Percentiles rank a stretch among this genome's conserved stretches.
Conservation (phyloP, 2,888 invertebrate species). For the Tuberolachnus salignus region DNA sequence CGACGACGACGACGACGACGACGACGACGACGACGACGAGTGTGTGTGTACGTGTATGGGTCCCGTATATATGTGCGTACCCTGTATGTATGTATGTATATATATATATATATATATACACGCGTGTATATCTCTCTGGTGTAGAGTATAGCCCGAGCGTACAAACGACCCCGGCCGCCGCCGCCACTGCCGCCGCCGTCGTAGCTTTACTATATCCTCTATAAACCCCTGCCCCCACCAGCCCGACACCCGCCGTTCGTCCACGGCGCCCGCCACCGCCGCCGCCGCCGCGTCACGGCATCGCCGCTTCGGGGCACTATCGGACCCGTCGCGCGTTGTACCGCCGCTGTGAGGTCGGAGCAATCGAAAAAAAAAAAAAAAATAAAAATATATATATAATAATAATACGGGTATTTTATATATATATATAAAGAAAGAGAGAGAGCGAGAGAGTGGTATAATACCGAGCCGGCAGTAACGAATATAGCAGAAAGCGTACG, state of each 20-base stretch:
- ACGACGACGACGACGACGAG: background rate
- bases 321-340: conserved; percentile 40
- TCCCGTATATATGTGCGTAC: conserved; percentile 38
- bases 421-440: conserved; percentile 41
- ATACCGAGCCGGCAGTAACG: background rate
- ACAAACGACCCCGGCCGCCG: conserved; percentile 58
- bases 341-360: conserved; percentile 23
- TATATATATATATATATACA: background rate
- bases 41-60: conserved; percentile 1
- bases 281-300: background rate
- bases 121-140: background rate
- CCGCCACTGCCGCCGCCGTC: conserved; percentile 59
- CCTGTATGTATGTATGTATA: background rate
- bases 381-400: conserved; percentile 21
- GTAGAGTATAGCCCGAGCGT: conserved; percentile 47
- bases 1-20: too few species aligned
- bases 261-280: background rate
- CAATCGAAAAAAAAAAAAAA: conserved; percentile 30
- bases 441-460: conserved; percentile 19
- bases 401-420: conserved; percentile 2
- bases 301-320: conserved; percentile 32
- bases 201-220: conserved; percentile 59
- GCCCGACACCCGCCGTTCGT: background rate
- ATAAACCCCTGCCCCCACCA: conserved; percentile 58
- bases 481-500: background rate